Percentiles rank a stretch among this genome's conserved stretches.
Conservation (phyloP, 2,888 invertebrate species). For the Orthosia gothica region DNA sequence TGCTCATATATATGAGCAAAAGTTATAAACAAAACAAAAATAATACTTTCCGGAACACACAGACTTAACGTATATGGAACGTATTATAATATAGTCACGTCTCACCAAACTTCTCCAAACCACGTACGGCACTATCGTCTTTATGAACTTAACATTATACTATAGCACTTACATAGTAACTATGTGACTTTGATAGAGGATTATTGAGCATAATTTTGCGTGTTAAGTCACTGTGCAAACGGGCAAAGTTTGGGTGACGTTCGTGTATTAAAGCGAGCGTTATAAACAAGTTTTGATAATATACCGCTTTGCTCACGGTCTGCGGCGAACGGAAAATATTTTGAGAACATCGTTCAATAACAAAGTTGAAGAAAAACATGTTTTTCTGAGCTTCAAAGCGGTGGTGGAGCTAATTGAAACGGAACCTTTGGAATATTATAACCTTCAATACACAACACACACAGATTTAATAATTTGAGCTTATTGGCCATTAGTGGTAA, state of each 20-base stretch:
- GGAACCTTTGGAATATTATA: slow-evolving; percentile 29
- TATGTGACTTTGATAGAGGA: slow-evolving; percentile 63
- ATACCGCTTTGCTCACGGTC: slow-evolving; percentile 38
- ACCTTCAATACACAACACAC: background rate
- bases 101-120: slow-evolving; percentile 53
- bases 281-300: slow-evolving; percentile 62
- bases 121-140: slow-evolving; percentile 63
- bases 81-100: slow-evolving; percentile 51
- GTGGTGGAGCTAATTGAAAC: slow-evolving; percentile 25
- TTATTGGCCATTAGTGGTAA: background rate
- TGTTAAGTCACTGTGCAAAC: slow-evolving; percentile 57
- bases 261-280: slow-evolving; percentile 51
- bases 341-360: slow-evolving; percentile 63
- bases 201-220: slow-evolving; percentile 63
- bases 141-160: slow-evolving; percentile 59
- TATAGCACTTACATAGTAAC: slow-evolving; percentile 44
- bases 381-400: slow-evolving; percentile 54
- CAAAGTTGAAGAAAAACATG: slow-evolving; percentile 63
- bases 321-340: slow-evolving; percentile 59
- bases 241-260: slow-evolving; percentile 56
- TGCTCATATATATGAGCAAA: slow-evolving; percentile 27
- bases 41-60: slow-evolving; percentile 26
- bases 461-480: background rate
- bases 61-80: slow-evolving; percentile 31
- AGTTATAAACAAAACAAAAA: slow-evolving; percentile 50